A percentile compares a stretch with the other conserved stretches of the same genome.
phyloP scores from a whole-genome alignment of 2,797 vertebrate genomes.

The Sebastes hopkinsi region DNA sequence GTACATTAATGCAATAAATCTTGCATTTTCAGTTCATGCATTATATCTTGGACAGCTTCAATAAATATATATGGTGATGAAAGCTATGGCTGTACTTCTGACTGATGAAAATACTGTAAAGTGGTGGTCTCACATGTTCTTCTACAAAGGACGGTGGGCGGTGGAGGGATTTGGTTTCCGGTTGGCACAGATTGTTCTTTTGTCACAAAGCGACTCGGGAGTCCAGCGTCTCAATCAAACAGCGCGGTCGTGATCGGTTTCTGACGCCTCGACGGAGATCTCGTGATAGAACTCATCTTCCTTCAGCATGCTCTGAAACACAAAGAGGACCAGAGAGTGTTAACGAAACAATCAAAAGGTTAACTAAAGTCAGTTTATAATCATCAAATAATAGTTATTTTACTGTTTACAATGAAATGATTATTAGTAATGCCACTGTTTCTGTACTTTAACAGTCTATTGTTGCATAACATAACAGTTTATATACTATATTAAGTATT shows the following conservation, averaged over 20 bases:
- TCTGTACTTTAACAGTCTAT: no score
- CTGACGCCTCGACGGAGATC: constrained; percentile 74
- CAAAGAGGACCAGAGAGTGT: neutral
- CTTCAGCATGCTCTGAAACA: constrained; percentile 92
- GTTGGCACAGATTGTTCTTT: constrained; percentile 26
- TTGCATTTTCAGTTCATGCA: constrained; percentile 56
- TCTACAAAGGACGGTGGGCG: neutral
- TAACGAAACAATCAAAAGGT: neutral
- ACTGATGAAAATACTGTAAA: neutral
- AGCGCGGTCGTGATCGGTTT: constrained; percentile 82
- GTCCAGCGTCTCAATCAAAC: constrained; percentile 66
- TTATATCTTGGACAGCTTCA: constrained; percentile 38
- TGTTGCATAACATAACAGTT: no score
- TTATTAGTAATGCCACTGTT: no score
- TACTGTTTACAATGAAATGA: no score
- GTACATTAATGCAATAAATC: constrained; percentile 3
- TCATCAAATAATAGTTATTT: no score
- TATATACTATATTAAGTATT: no score
- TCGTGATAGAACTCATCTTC: constrained; percentile 91
- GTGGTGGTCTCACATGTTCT: constrained; percentile 24
- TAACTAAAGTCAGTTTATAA: neutral
- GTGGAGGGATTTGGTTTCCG: neutral
- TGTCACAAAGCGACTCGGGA: neutral
- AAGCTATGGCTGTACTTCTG: constrained; percentile 1
- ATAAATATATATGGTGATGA: constrained; percentile 58